Conservation (phyloP, 2,113 vertebrate species). For the Rutilus rutilus region DNA sequence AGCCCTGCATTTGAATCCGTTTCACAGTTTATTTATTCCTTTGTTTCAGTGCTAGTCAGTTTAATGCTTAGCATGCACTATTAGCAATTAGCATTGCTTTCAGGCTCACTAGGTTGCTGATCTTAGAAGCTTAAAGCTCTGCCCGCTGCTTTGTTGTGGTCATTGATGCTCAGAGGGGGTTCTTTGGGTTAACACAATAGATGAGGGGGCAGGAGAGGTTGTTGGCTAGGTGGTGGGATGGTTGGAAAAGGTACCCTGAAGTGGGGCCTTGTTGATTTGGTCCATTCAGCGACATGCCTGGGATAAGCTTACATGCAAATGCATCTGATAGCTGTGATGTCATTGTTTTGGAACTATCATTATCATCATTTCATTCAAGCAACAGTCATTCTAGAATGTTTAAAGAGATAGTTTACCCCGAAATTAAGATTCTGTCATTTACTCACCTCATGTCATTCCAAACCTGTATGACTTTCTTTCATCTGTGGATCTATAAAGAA, state of each 20-base stretch:
- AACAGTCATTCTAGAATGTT: background rate
- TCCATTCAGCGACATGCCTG: constrained; percentile 20
- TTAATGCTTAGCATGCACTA: constrained; percentile 78
- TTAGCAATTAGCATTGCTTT: constrained; percentile 81
- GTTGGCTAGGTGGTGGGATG: constrained; percentile 32
- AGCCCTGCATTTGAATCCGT: constrained; percentile 76
- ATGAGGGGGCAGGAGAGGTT: constrained; percentile 40
- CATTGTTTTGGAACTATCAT: background rate
- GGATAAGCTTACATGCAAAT: constrained; percentile 34
- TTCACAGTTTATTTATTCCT: constrained; percentile 85
- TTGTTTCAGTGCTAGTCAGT: constrained; percentile 82
- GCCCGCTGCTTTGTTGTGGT: constrained; percentile 54
- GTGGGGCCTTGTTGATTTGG: constrained; percentile 44
- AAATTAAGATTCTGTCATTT: too few species aligned
- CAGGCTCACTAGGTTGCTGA: constrained; percentile 72
- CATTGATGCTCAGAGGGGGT: constrained; percentile 59
- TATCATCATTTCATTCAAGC: background rate
- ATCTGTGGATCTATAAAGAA: too few species aligned
- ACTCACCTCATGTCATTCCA: too few species aligned
- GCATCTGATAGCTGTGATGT: background rate
- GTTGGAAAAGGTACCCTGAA: constrained; percentile 46
- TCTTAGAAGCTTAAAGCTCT: constrained; percentile 73
- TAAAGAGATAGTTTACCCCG: background rate
- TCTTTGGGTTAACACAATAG: constrained; percentile 58
- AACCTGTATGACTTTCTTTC: too few species aligned